A percentile compares a stretch with the other conserved stretches of the same genome.
These are phyloP conservation scores for Sturmia bella DNA, from an alignment of 2,888 invertebrate genomes.

Conservation along the genomic window DNA sequence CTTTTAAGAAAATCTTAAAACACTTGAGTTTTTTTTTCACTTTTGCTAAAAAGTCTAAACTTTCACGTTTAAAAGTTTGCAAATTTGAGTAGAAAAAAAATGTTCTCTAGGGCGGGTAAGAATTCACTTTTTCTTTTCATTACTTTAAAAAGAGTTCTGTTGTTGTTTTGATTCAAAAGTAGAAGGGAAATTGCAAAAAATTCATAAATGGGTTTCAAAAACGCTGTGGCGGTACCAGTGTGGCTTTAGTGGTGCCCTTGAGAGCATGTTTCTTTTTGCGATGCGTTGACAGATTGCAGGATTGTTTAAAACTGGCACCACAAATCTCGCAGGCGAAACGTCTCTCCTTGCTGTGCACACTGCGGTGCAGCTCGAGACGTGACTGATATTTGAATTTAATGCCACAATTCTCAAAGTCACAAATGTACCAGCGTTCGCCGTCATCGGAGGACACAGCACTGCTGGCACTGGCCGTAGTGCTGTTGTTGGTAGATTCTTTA, in stretches of 20 bases:
- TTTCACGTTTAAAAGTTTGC: background rate
- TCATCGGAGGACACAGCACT: slow-evolving; percentile 79
- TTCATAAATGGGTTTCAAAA: slow-evolving; percentile 70
- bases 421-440: slow-evolving; percentile 79
- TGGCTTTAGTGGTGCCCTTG: slow-evolving; percentile 75
- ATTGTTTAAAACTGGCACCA: slow-evolving; percentile 78
- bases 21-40: background rate
- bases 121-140: slow-evolving; percentile 27
- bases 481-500: slow-evolving; percentile 77
- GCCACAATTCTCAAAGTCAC: slow-evolving; percentile 77
- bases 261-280: slow-evolving; percentile 78
- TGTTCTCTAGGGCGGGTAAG: slow-evolving; percentile 47
- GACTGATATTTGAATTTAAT: slow-evolving; percentile 79
- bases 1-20: slow-evolving; percentile 1
- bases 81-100: slow-evolving; percentile 32
- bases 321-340: slow-evolving; percentile 79
- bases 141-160: slow-evolving; percentile 19
- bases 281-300: slow-evolving; percentile 78
- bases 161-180: slow-evolving; percentile 56
- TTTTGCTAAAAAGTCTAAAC: slow-evolving; percentile 16
- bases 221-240: slow-evolving; percentile 67
- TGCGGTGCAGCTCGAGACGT: slow-evolving; percentile 78
- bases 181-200: slow-evolving; percentile 67
- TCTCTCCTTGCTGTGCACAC: slow-evolving; percentile 79
- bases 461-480: slow-evolving; percentile 79